Conservation (phyloP, 2,797 vertebrate genomes). For the Coranthus polyacanthus region DNA sequence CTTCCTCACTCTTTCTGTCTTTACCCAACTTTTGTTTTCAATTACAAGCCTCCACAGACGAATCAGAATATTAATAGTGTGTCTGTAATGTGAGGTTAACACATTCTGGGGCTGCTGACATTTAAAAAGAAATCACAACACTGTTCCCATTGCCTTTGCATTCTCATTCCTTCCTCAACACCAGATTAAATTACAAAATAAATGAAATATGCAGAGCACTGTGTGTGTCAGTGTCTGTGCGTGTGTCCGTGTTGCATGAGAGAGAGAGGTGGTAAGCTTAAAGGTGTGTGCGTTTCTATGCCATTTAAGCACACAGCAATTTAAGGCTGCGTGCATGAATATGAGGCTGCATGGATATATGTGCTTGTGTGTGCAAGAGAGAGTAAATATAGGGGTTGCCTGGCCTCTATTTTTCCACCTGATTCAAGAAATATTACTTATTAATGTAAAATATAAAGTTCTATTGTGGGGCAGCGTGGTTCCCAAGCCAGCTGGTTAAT, state of each 20-base stretch:
- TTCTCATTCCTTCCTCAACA: slow-evolving; percentile 83
- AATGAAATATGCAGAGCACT: slow-evolving; percentile 92
- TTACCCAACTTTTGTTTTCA: slow-evolving; percentile 70
- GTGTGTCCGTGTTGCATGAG: slow-evolving; percentile 22
- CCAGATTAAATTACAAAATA: slow-evolving; percentile 96
- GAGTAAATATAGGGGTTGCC: slow-evolving; percentile 74
- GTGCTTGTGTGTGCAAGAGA: slow-evolving; percentile 8
- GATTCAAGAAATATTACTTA: slow-evolving; percentile 89
- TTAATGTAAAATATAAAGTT: slow-evolving; percentile 90
- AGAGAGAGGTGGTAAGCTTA: slow-evolving; percentile 27
- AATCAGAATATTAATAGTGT: slow-evolving; percentile 77
- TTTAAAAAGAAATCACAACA: slow-evolving; percentile 92
- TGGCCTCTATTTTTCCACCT: slow-evolving; percentile 88
- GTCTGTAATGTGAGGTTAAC: slow-evolving; percentile 81
- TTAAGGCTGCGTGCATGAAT: slow-evolving; percentile 47
- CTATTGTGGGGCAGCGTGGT: slow-evolving; percentile 65
- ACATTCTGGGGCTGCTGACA: slow-evolving; percentile 84
- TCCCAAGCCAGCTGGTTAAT: slow-evolving; percentile 35
- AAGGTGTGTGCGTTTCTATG: slow-evolving; percentile 55
- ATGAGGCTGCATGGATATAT: slow-evolving; percentile 16
- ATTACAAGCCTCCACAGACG: slow-evolving; percentile 70
- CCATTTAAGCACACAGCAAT: slow-evolving; percentile 61
- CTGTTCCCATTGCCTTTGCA: slow-evolving; percentile 77
- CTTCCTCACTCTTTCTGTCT: slow-evolving; percentile 26
- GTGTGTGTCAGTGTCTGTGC: slow-evolving; percentile 28